These are phyloP conservation scores for Caerostris extrusa DNA, from an alignment of 1,140 invertebrate species.

Conservation along the genomic window DNA sequence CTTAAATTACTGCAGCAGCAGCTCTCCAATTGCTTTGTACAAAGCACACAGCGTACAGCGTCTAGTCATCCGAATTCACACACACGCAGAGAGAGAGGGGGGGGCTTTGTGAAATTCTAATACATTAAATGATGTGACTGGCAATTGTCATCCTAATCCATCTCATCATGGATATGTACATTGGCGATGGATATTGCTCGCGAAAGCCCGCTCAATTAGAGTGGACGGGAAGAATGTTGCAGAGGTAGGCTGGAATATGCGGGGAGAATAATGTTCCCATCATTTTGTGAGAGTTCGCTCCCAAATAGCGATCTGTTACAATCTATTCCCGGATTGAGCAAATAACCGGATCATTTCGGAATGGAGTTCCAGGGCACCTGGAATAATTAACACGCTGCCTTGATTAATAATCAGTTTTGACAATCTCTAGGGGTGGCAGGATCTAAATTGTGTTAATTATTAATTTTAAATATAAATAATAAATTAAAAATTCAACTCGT, in stretches of 20 bases:
- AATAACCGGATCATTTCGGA: slow-evolving; percentile 2
- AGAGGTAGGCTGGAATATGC: background rate
- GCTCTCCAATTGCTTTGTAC: background rate
- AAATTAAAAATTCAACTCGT: too few species aligned
- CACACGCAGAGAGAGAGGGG: background rate
- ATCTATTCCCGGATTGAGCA: background rate
- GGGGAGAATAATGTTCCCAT: background rate
- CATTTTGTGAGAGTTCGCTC: slow-evolving; percentile 5
- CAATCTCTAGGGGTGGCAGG: too few species aligned
- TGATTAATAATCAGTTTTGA: background rate
- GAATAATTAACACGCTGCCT: slow-evolving; percentile 20
- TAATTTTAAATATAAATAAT: background rate
- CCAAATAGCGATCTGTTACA: background rate
- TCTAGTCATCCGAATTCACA: too few species aligned
- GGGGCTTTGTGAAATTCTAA: background rate
- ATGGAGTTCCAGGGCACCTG: background rate
- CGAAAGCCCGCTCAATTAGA: slow-evolving; percentile 22
- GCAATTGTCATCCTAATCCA: slow-evolving; percentile 13
- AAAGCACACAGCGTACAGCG: background rate
- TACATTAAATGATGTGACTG: background rate
- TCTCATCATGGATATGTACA: slow-evolving; percentile 9
- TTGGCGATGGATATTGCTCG: slow-evolving; percentile 16
- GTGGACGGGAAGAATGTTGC: background rate
- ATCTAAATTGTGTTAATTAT: background rate
- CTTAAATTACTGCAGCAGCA: background rate